Conservation (phyloP, 2,113 vertebrate genomes). For the Esox niger region DNA sequence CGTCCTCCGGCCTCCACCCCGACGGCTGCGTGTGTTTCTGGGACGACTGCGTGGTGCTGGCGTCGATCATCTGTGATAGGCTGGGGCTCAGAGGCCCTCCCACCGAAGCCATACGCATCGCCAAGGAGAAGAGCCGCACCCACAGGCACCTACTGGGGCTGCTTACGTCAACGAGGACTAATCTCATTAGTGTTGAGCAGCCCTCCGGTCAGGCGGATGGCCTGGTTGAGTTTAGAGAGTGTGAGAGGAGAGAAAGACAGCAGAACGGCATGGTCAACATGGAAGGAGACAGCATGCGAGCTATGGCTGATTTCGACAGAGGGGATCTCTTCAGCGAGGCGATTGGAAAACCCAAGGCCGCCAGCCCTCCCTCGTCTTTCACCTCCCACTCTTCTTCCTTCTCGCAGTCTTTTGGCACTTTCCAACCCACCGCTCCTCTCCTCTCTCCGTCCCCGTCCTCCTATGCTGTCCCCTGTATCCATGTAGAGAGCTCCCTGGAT, state of each 20-base stretch:
- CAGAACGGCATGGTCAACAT: neutral
- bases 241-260: neutral
- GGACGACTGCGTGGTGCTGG: constrained; percentile 81
- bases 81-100: constrained; percentile 69
- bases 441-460: constrained; percentile 52
- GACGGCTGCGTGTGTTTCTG: constrained; percentile 81
- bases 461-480: constrained; percentile 72
- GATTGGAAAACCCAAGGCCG: neutral
- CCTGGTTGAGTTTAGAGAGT: constrained; percentile 1
- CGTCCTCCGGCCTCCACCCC: constrained; percentile 56
- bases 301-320: constrained; percentile 20
- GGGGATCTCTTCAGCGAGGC: neutral
- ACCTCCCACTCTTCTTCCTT: neutral
- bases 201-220: constrained; percentile 21
- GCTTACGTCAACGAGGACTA: neutral
- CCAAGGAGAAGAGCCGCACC: constrained; percentile 79
- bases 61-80: constrained; percentile 69
- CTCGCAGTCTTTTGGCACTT: neutral
- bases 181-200: neutral
- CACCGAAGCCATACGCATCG: constrained; percentile 63
- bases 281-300: constrained; percentile 11
- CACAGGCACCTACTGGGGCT: constrained; percentile 68
- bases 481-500: constrained; percentile 64
- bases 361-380: neutral
- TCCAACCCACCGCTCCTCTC: neutral